Conservation (phyloP, 2,888 invertebrate species). For the Lasius platythorax region DNA sequence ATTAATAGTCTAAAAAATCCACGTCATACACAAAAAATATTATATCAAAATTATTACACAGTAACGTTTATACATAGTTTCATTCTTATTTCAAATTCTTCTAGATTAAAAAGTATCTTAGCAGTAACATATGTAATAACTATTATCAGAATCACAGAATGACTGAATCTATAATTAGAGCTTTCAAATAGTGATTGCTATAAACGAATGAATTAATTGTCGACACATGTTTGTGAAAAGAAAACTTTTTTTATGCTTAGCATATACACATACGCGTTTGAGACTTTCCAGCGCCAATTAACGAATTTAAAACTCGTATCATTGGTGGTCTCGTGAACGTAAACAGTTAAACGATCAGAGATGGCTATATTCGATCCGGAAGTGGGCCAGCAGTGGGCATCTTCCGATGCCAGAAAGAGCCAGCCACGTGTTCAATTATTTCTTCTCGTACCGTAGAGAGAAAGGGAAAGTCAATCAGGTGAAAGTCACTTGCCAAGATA, state of each 20-base stretch:
- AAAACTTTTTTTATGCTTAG: not conserved
- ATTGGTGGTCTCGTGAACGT: not conserved
- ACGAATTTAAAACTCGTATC: constrained; percentile 28
- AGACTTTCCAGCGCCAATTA: constrained; percentile 23
- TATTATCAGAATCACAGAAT: not conserved
- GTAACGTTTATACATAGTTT: not conserved
- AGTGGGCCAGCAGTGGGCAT: constrained; percentile 42
- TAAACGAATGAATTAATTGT: not conserved
- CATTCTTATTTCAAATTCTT: not conserved
- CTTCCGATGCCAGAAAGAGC: constrained; percentile 51
- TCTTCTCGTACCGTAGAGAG: constrained; percentile 67
- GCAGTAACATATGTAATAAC: not conserved
- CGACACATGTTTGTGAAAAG: not conserved
- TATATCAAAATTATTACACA: not conserved
- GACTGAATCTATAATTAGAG: not conserved
- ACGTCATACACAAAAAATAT: not conserved
- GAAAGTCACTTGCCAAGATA: constrained; percentile 81
- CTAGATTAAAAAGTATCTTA: not conserved
- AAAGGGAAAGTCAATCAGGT: constrained; percentile 84
- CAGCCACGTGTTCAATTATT: constrained; percentile 56
- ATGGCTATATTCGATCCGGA: constrained; percentile 31
- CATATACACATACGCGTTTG: not conserved
- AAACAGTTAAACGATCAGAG: constrained; percentile 34
- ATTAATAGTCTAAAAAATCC: not conserved
- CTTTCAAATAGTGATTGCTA: not conserved